Conservation (phyloP, 2,888 invertebrate genomes). For the Sinodicranocentrus sp. region DNA sequence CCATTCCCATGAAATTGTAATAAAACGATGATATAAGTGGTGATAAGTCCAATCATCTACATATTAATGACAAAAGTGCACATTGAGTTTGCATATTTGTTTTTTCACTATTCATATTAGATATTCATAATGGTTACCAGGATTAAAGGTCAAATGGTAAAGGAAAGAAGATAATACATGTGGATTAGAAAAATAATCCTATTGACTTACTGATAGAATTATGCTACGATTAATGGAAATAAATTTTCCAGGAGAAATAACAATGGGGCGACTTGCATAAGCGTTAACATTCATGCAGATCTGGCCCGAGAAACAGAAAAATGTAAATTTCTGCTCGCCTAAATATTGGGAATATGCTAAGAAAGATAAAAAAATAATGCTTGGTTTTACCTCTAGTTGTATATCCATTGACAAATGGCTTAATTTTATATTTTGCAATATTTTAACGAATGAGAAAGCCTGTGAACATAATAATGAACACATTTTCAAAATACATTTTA, state of each 20-base stretch:
- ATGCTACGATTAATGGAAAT: background rate
- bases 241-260: background rate
- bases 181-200: background rate
- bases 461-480: background rate
- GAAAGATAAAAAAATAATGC: no score
- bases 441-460: background rate
- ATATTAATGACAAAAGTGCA: no score
- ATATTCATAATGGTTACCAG: no score
- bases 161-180: no score
- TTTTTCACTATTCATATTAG: no score
- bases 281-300: background rate
- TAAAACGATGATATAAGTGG: background rate
- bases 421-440: background rate
- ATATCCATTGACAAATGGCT: background rate
- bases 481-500: background rate
- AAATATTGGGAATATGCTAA: no score
- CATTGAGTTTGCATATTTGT: no score
- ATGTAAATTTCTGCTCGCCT: no score
- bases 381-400: background rate
- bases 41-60: background rate
- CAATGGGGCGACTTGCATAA: background rate
- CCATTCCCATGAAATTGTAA: conserved; percentile 19
- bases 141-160: no score
- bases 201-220: background rate
- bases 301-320: background rate